phyloP scores from a whole-genome alignment of 23 tunicate genomes.

The Ascidia mentula region DNA sequence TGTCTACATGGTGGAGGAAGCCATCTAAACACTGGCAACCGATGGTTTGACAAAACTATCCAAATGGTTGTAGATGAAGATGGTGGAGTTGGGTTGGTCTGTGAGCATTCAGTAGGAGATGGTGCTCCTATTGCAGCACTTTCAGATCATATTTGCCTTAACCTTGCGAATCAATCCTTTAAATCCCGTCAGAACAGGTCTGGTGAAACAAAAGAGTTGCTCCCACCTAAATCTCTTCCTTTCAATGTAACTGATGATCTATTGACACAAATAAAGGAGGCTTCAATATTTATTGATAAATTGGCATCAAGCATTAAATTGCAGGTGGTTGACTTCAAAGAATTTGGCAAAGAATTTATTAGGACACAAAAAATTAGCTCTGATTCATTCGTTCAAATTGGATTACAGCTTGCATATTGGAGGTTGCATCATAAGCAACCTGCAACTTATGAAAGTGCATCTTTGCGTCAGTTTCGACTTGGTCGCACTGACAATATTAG shows the following conservation, averaged over 20 bases:
- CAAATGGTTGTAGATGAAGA: slow-evolving; percentile 71
- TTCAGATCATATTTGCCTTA: slow-evolving; percentile 69
- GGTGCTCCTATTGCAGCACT: slow-evolving; percentile 87
- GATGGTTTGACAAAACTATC: slow-evolving; percentile 92
- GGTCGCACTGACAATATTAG: slow-evolving; percentile 88
- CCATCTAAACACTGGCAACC: slow-evolving; percentile 43
- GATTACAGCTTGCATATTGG: slow-evolving; percentile 76
- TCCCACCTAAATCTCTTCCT: slow-evolving; percentile 46
- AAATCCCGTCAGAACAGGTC: slow-evolving; percentile 22
- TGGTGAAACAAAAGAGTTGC: slow-evolving; percentile 36
- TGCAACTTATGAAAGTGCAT: slow-evolving; percentile 90
- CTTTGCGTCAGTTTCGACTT: slow-evolving; percentile 58
- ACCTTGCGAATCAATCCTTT: too few relatives aligned
- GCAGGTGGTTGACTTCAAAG: slow-evolving; percentile 38
- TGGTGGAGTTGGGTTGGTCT: slow-evolving; percentile 85
- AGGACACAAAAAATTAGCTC: slow-evolving; percentile 75
- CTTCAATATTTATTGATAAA: slow-evolving; percentile 40
- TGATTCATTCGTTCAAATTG: slow-evolving; percentile 84
- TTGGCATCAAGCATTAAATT: slow-evolving; percentile 7
- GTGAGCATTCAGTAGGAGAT: slow-evolving; percentile 87
- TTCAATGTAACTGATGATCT: slow-evolving; percentile 43
- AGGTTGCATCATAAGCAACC: slow-evolving; percentile 48
- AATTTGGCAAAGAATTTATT: slow-evolving; percentile 80
- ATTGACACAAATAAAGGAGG: slow-evolving; percentile 23
- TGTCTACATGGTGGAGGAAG: slow-evolving; percentile 88